Percentiles rank a stretch among this genome's conserved stretches.
phyloP scores from a whole-genome alignment of 2,113 vertebrate species.

The Regulus satrapa region DNA sequence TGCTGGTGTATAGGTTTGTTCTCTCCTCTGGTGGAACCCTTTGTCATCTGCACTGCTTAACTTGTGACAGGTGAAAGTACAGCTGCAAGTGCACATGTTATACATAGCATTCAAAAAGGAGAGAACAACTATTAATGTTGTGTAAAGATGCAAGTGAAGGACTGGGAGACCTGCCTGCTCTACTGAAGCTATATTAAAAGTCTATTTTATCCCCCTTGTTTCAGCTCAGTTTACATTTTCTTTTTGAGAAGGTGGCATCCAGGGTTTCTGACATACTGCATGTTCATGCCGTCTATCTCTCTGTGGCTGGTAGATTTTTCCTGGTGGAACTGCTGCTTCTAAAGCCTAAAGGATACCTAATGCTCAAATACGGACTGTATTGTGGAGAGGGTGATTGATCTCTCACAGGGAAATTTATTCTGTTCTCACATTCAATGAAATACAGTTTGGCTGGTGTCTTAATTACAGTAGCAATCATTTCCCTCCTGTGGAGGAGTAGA shows the following conservation, averaged over 20 bases:
- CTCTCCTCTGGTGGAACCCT: neutral
- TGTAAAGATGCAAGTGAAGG: neutral
- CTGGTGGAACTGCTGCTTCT: neutral
- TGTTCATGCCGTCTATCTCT: neutral
- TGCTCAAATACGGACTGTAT: neutral
- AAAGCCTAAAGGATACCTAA: neutral
- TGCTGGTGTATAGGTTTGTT: neutral
- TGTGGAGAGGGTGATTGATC: neutral
- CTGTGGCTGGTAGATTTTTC: neutral
- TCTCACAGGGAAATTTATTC: neutral
- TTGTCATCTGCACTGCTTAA: accelerated
- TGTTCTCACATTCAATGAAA: neutral
- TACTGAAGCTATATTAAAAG: neutral
- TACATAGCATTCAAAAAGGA: neutral
- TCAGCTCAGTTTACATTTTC: neutral
- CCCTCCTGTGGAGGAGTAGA: neutral
- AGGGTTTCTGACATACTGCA: neutral
- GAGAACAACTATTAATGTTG: neutral
- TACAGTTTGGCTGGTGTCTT: neutral
- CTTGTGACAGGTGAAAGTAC: neutral
- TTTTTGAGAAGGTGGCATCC: neutral
- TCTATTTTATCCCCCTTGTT: neutral
- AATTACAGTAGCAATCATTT: neutral
- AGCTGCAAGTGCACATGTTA: neutral
- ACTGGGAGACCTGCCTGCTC: neutral